Evolutionary conservation across 2,888 invertebrate genomes (phyloP), one percentile per base, ranked within the genome.

Genomic region (Polylopha cassiicola): DNA sequence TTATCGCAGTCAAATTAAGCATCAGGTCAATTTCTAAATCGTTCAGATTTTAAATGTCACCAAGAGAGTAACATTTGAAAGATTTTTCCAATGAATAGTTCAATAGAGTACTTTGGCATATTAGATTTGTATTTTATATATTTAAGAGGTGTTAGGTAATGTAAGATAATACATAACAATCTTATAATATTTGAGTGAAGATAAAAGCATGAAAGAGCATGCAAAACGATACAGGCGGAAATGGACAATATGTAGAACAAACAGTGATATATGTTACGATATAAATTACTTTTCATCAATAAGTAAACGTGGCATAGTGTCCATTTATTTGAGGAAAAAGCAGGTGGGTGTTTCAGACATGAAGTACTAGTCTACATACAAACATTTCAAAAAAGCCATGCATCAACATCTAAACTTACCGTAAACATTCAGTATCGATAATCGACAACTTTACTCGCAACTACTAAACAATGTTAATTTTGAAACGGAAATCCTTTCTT

Each of bases 401-500:
- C 80, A 51, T 46, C 51, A 47, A 64, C 50, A 55, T 46, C 33
- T 47, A 58, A 55, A 79, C 82, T 82, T 74, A 84, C 81, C 79
- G 67, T 70, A 70, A 70, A 70, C 67, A 67, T 65, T 67, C 65
- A 67, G 73, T 71, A 74, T 73, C 73, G 77, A 82, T 69, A 75
- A 82, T 82, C 81, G 82, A 81, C 75, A 82, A 80, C 77, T 80
- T 80, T 78, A 81, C 81, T 80, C 70, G 61, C 64, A 65, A 65
- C 73, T 75, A 81, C 71, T 49, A 56, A 57, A 63, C 36, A 46
- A 56, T 59, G 61, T 62, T 57, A 67, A 69, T 79, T 81, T 79
- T 66, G 62, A 72, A 73, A 72, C 54, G 64, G 82, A 72, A 80
- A 77, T 72, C 69, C 84, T 81, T 82, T 84, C 84, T 55, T 70